phyloP scores from a whole-genome alignment of 2,797 vertebrate species.

The Centroberyx gerrardi region DNA sequence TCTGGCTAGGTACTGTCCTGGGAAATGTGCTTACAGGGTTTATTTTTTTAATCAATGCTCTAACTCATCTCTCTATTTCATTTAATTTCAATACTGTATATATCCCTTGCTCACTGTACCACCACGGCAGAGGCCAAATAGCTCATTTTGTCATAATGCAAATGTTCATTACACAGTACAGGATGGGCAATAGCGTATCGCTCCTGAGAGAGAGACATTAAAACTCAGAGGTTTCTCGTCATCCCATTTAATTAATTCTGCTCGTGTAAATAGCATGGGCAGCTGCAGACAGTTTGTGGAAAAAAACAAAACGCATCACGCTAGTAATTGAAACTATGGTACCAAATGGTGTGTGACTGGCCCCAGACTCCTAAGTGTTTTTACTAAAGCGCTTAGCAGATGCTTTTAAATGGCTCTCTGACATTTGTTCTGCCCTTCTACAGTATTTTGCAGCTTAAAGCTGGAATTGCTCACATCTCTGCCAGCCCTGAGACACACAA shows the following conservation, averaged over 20 bases:
- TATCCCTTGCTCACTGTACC: neutral
- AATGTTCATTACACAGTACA: conserved; percentile 41
- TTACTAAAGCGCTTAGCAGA: conserved; percentile 84
- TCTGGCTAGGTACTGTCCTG: neutral
- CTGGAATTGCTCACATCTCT: conserved; percentile 45
- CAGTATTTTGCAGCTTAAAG: conserved; percentile 45
- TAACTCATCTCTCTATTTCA: neutral
- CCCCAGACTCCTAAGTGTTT: conserved; percentile 75
- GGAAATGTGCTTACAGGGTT: neutral
- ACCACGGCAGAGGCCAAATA: conserved; percentile 9
- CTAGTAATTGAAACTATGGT: conserved; percentile 71
- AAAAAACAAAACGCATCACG: conserved; percentile 75
- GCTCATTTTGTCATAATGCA: conserved; percentile 24
- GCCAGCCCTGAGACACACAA: conserved; percentile 6
- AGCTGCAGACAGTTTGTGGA: conserved; percentile 69
- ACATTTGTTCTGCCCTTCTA: conserved; percentile 72
- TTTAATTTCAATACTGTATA: neutral
- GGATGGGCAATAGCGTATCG: conserved; percentile 23
- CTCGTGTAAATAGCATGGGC: conserved; percentile 58
- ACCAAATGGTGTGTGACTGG: conserved; percentile 79
- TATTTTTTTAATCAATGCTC: neutral
- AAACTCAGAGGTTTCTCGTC: conserved; percentile 47
- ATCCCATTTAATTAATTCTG: conserved; percentile 69
- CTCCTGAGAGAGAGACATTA: conserved; percentile 46
- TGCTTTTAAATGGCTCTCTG: conserved; percentile 82